Evolutionary conservation across 2,888 invertebrate genomes (phyloP).

Genomic region (Acronicta psi): DNA sequence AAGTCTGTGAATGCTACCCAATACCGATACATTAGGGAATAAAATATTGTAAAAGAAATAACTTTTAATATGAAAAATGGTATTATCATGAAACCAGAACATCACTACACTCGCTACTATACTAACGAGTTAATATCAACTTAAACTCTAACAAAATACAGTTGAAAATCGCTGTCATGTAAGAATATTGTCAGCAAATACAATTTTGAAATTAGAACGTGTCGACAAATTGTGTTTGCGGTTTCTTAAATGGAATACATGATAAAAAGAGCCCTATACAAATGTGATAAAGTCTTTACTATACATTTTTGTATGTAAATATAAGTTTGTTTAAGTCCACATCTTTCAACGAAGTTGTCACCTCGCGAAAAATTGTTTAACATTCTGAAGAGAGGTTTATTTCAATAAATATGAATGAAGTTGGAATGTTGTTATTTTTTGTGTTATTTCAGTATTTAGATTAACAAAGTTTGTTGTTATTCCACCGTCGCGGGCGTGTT

Average conservation of each 20-base stretch:
- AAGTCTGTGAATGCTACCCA: constrained; percentile 59
- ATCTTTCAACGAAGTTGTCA: constrained; percentile 67
- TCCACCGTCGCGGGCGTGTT: constrained; percentile 48
- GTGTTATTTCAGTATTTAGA: constrained; percentile 66
- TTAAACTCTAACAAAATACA: accelerated
- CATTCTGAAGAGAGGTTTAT: constrained; percentile 65
- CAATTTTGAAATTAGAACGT: constrained; percentile 56
- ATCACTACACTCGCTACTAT: constrained; percentile 12
- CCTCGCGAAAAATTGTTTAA: constrained; percentile 68
- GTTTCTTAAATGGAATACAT: background rate
- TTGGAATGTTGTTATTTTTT: constrained; percentile 64
- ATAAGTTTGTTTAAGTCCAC: constrained; percentile 38
- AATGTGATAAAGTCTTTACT: accelerated
- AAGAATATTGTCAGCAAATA: constrained; percentile 41
- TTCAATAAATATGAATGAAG: constrained; percentile 75
- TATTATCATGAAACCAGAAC: constrained; percentile 76
- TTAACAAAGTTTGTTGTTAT: constrained; percentile 75
- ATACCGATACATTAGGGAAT: constrained; percentile 61
- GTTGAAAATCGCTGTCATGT: constrained; percentile 30
- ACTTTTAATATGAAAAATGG: constrained; percentile 88
- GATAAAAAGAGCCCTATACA: constrained; percentile 7
- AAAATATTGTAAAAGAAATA: constrained; percentile 68
- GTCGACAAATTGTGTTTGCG: constrained; percentile 35
- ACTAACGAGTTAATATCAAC: constrained; percentile 39
- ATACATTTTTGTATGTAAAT: background rate